A percentile compares a stretch with the other conserved stretches of the same genome.
These are phyloP conservation scores for Sporophila hypoxantha DNA, from an alignment of 2,113 vertebrate genomes.

Conservation along the genomic window DNA sequence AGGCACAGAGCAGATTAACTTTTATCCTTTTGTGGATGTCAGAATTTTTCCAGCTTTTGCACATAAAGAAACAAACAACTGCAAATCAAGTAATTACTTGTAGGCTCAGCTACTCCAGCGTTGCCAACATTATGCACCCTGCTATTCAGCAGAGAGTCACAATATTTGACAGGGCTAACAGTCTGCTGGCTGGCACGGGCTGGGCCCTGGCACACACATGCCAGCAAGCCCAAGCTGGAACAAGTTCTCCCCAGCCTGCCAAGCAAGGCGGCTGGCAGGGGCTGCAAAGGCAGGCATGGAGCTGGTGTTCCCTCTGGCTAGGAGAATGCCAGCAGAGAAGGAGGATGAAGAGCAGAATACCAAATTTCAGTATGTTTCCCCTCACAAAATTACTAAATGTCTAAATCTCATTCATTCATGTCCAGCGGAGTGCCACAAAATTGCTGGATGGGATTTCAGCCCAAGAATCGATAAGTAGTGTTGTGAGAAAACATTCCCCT, in stretches of 20 bases:
- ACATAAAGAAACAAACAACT: conserved; percentile 66
- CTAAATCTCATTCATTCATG: not conserved
- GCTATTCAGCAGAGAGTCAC: conserved; percentile 67
- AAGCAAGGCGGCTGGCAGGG: conserved; percentile 29
- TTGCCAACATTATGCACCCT: conserved; percentile 60
- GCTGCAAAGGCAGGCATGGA: not conserved
- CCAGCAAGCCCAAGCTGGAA: conserved; percentile 58
- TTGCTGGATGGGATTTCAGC: not conserved
- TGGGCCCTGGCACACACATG: conserved; percentile 36
- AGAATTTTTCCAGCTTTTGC: conserved; percentile 67
- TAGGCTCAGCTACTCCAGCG: conserved; percentile 52
- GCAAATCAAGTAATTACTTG: conserved; percentile 68
- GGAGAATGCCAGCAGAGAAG: not conserved
- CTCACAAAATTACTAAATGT: not conserved
- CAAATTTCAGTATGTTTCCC: not conserved
- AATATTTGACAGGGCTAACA: conserved; percentile 71
- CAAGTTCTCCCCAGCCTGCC: conserved; percentile 43
- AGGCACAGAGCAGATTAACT: conserved; percentile 68
- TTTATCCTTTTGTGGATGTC: conserved; percentile 68
- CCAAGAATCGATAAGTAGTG: not conserved
- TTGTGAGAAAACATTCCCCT: not conserved
- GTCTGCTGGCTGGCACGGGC: conserved; percentile 60
- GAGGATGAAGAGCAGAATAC: not conserved
- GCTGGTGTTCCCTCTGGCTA: not conserved
- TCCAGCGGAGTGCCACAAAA: not conserved